Evolutionary conservation across 2,797 vertebrate genomes (phyloP).

Genomic region (Hypotaenidia philippensis): DNA sequence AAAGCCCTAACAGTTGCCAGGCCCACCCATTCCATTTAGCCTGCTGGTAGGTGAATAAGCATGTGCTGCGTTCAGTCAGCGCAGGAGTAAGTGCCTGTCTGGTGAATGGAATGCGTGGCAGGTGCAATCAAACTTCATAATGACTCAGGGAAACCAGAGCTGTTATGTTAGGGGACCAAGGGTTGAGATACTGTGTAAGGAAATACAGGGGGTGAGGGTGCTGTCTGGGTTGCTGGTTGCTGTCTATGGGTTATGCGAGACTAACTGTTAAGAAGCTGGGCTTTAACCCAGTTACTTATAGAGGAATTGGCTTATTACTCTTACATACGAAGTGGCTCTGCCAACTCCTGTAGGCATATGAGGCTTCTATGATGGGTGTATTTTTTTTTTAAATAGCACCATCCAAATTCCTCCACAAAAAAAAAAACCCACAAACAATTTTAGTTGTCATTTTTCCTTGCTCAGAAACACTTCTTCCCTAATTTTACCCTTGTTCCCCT

Average conservation of each 20-base stretch:
- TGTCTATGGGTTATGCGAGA: not conserved
- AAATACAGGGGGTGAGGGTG: not conserved
- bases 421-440: too few relatives aligned
- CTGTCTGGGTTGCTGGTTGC: too few relatives aligned
- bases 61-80: not conserved
- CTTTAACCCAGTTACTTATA: not conserved
- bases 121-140: not conserved
- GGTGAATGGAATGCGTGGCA: not conserved
- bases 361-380: fast-evolving
- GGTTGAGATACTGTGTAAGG: not conserved
- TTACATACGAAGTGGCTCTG: not conserved
- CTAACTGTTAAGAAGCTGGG: not conserved
- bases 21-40: not conserved
- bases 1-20: not conserved
- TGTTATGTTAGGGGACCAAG: not conserved
- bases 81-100: not conserved
- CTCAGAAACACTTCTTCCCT: not conserved
- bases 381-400: not conserved
- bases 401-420: not conserved
- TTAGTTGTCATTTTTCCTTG: not conserved
- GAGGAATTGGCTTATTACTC: not conserved
- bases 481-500: not conserved
- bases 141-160: not conserved
- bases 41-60: not conserved
- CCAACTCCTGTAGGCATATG: not conserved